Evolutionary conservation across 2,888 invertebrate genomes (phyloP).

Genomic region (Trichogramma dendrolimi): DNA sequence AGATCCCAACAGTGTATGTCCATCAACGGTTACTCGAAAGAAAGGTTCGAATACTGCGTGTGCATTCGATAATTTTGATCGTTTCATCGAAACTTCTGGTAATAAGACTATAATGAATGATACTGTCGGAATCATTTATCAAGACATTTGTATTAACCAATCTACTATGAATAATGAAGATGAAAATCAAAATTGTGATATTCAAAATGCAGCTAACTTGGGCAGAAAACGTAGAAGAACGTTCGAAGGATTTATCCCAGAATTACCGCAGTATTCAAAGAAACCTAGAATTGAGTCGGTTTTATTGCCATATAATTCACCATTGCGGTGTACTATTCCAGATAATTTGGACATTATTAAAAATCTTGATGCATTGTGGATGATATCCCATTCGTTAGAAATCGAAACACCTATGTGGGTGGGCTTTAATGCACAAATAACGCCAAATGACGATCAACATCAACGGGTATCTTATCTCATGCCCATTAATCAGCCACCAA

Average conservation of each 20-base stretch:
- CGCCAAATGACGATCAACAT: slow-evolving; percentile 26
- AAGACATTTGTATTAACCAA: slow-evolving; percentile 20
- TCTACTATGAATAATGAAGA: background rate
- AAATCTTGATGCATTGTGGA: slow-evolving; percentile 25
- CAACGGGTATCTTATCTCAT: slow-evolving; percentile 37
- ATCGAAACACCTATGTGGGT: slow-evolving; percentile 39
- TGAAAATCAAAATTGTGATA: background rate
- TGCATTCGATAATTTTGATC: slow-evolving; percentile 34
- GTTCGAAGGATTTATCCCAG: slow-evolving; percentile 1
- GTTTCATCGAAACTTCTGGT: slow-evolving; percentile 34
- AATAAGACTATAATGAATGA: slow-evolving; percentile 35
- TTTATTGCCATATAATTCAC: background rate
- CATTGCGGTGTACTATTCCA: background rate
- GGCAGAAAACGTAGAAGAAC: slow-evolving; percentile 5
- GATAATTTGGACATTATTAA: background rate
- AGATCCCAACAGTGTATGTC: slow-evolving; percentile 6
- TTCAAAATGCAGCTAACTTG: background rate
- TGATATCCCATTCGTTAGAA: slow-evolving; percentile 30
- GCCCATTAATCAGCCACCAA: slow-evolving; percentile 38
- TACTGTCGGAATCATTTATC: slow-evolving; percentile 34
- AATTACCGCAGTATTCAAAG: background rate
- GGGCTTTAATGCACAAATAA: slow-evolving; percentile 35
- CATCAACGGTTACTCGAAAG: too few relatives aligned
- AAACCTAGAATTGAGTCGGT: background rate
- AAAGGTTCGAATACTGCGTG: slow-evolving; percentile 25